A percentile compares a stretch with the other conserved stretches of the same genome.
Conservation (phyloP, 2,797 vertebrate genomes). For the Enteromius afrohamiltoni region DNA sequence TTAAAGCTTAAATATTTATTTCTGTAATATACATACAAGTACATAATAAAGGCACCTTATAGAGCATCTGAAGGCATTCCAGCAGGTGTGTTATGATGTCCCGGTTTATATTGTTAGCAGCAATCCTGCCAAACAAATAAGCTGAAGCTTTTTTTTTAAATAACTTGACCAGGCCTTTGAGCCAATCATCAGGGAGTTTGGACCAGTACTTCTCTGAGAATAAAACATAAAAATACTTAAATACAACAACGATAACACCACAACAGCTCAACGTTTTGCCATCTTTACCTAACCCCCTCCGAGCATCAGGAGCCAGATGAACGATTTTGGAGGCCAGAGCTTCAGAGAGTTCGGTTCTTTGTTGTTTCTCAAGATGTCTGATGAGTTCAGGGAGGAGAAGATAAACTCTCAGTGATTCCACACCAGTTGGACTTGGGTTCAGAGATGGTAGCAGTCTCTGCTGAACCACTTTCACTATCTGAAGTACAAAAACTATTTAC, state of each 20-base stretch:
- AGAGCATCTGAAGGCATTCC: slow-evolving; percentile 38
- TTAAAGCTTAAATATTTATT: neutral
- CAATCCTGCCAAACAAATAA: neutral
- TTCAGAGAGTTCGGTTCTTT: slow-evolving; percentile 31
- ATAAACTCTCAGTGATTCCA: slow-evolving; percentile 74
- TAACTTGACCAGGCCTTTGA: slow-evolving; percentile 43
- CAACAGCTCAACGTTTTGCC: neutral
- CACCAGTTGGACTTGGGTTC: slow-evolving; percentile 52
- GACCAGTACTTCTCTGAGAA: slow-evolving; percentile 52
- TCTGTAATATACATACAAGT: neutral
- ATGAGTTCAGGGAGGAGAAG: slow-evolving; percentile 74
- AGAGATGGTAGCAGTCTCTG: slow-evolving; percentile 61
- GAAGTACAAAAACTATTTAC: neutral
- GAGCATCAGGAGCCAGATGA: slow-evolving; percentile 50
- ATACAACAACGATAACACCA: neutral
- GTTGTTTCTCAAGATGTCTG: neutral
- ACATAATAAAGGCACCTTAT: slow-evolving; percentile 42
- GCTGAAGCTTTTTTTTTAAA: slow-evolving; percentile 20
- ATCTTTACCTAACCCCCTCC: slow-evolving; percentile 66
- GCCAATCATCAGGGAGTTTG: slow-evolving; percentile 29
- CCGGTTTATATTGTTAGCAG: neutral
- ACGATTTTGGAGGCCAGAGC: slow-evolving; percentile 61
- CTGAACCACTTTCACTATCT: slow-evolving; percentile 65
- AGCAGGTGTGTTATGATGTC: neutral
- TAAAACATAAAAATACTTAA: neutral